Conservation (phyloP, 2,888 invertebrate species). For the Drosophila neotestacea region DNA sequence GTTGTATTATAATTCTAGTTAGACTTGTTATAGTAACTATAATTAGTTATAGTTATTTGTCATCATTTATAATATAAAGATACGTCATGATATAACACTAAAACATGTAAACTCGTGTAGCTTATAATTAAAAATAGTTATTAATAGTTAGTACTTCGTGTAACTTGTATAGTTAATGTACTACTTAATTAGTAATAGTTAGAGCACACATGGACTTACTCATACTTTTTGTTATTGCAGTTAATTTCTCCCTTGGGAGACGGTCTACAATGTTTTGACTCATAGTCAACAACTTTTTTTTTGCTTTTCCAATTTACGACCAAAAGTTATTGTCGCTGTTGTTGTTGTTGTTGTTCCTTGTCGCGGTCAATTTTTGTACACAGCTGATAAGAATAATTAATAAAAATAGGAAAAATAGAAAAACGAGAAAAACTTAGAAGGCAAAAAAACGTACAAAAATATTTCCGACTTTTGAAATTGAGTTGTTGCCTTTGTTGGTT, state of each 20-base stretch:
- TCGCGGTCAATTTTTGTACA: conserved; percentile 29
- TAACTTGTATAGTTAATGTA: conserved; percentile 8
- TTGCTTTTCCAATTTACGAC: conserved; percentile 13
- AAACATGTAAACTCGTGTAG: background rate
- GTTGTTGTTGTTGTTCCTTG: conserved; percentile 8
- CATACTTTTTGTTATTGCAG: background rate
- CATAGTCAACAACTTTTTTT: conserved; percentile 14
- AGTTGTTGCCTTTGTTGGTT: conserved; percentile 33
- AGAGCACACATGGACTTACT: conserved; percentile 14
- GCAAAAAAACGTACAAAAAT: conserved; percentile 28
- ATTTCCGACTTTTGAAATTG: conserved; percentile 44
- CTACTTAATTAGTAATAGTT: conserved; percentile 11
- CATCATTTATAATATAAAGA: background rate
- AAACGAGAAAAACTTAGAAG: background rate
- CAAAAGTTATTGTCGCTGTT: conserved; percentile 13
- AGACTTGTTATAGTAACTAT: too few species aligned
- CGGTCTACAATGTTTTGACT: conserved; percentile 7
- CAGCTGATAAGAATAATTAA: conserved; percentile 43
- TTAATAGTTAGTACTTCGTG: background rate
- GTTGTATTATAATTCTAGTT: too few species aligned
- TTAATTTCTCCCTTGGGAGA: conserved; percentile 2
- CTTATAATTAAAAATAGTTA: conserved; percentile 7
- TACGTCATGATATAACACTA: background rate
- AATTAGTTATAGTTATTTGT: too few species aligned
- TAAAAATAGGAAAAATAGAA: conserved; percentile 1